These are phyloP conservation scores for Engystomops pustulosus DNA, from an alignment of 2,113 vertebrate genomes.

Conservation along the genomic window DNA sequence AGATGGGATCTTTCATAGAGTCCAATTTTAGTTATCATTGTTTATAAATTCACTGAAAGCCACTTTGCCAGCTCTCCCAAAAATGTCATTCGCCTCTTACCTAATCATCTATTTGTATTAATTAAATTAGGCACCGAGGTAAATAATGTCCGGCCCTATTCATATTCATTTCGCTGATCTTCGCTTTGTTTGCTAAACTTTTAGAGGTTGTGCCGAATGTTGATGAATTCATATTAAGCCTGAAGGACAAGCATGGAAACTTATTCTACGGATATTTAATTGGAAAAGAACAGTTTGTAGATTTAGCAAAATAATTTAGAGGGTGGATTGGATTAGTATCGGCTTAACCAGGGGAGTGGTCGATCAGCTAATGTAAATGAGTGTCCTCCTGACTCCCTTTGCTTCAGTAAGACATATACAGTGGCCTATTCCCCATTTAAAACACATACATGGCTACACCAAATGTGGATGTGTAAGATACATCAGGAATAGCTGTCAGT, in stretches of 20 bases:
- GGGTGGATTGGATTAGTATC: too few relatives aligned
- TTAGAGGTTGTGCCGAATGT: slow-evolving; percentile 52
- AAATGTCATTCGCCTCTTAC: slow-evolving; percentile 20
- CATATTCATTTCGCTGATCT: slow-evolving; percentile 1
- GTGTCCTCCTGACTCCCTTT: too few relatives aligned
- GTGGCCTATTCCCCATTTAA: too few relatives aligned
- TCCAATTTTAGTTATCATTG: slow-evolving; percentile 14
- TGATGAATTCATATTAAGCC: slow-evolving; percentile 66
- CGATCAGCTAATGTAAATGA: too few relatives aligned
- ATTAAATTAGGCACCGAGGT: slow-evolving; percentile 30
- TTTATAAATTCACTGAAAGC: slow-evolving; percentile 22
- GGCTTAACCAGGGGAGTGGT: too few relatives aligned
- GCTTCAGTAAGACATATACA: too few relatives aligned
- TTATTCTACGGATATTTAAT: not conserved
- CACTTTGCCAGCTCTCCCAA: slow-evolving; percentile 2
- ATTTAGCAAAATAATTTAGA: too few relatives aligned
- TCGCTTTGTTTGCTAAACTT: slow-evolving; percentile 30
- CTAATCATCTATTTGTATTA: slow-evolving; percentile 42
- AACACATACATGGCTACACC: too few relatives aligned
- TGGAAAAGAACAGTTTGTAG: not conserved
- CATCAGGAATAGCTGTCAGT: too few relatives aligned
- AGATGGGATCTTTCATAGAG: slow-evolving; percentile 40
- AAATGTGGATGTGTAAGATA: too few relatives aligned
- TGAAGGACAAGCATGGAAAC: slow-evolving; percentile 61
- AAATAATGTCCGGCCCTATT: slow-evolving; percentile 5